Evolutionary conservation across 2,797 vertebrate genomes (phyloP).

Genomic region (Chelidonichthys spinosus): DNA sequence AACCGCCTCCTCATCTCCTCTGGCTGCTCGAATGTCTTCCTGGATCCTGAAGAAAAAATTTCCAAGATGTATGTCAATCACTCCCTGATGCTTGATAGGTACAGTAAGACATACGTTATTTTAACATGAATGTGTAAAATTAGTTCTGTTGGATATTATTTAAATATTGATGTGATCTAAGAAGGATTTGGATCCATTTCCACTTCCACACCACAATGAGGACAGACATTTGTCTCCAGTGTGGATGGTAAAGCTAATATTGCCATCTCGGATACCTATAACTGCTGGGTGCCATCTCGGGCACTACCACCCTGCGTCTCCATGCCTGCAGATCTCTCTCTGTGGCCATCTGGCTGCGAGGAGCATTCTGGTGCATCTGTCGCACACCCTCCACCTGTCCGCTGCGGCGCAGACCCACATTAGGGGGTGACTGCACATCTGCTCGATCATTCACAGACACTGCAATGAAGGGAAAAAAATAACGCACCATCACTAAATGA

Average conservation of each 20-base stretch:
- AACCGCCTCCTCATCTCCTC: constrained; percentile 91
- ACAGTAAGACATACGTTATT: not conserved
- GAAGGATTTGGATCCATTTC: not conserved
- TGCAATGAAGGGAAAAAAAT: constrained; percentile 49
- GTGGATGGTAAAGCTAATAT: not conserved
- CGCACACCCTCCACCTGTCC: constrained; percentile 97
- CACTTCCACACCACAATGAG: not conserved
- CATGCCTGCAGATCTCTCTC: constrained; percentile 96
- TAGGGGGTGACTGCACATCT: constrained; percentile 93
- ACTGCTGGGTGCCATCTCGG: constrained; percentile 86
- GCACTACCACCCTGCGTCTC: constrained; percentile 94
- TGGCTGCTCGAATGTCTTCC: constrained; percentile 87
- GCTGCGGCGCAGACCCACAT: constrained; percentile 93
- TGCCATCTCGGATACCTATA: constrained; percentile 83
- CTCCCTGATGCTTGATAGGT: not conserved
- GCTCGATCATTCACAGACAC: constrained; percentile 90
- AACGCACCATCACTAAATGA: not conserved
- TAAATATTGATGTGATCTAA: not conserved
- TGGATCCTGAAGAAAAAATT: constrained; percentile 84
- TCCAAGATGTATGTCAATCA: not conserved
- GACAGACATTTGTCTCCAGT: not conserved
- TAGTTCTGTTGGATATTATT: not conserved
- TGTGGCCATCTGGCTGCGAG: constrained; percentile 95
- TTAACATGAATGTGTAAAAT: not conserved
- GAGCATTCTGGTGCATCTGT: constrained; percentile 97